Evolutionary conservation across 2,888 invertebrate genomes (phyloP).

Genomic region (Papilio protenor): DNA sequence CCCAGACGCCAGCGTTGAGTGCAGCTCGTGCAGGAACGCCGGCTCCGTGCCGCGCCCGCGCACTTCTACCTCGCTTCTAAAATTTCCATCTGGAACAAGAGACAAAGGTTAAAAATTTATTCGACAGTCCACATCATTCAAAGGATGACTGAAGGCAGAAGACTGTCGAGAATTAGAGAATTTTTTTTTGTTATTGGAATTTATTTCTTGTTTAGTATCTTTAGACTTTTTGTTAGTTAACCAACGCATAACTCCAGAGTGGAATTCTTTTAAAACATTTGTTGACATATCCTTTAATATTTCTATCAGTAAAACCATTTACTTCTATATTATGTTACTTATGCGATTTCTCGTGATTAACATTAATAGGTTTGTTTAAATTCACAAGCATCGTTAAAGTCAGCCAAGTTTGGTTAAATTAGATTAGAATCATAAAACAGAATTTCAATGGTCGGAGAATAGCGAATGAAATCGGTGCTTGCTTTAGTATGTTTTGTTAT

Average conservation of each 20-base stretch:
- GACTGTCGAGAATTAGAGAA: background rate
- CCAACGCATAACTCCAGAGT: background rate
- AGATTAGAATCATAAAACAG: slow-evolving; percentile 24
- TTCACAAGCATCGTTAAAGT: background rate
- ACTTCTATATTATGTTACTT: background rate
- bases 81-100: slow-evolving; percentile 70
- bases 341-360: background rate
- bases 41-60: slow-evolving; percentile 82
- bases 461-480: slow-evolving; percentile 27
- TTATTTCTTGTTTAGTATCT: background rate
- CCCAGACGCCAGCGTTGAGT: slow-evolving; percentile 79
- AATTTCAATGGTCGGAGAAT: slow-evolving; percentile 14
- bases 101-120: background rate
- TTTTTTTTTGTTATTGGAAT: background rate
- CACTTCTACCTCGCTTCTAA: slow-evolving; percentile 77
- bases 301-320: background rate
- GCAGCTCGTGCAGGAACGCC: slow-evolving; percentile 75
- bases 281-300: background rate
- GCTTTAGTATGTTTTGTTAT: slow-evolving; percentile 33
- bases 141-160: too few species aligned
- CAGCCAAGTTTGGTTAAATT: background rate
- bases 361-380: background rate
- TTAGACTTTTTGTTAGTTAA: background rate
- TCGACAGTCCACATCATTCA: background rate
- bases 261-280: background rate